phyloP scores from a whole-genome alignment of 2,797 vertebrate genomes.

The Sylvia borin region DNA sequence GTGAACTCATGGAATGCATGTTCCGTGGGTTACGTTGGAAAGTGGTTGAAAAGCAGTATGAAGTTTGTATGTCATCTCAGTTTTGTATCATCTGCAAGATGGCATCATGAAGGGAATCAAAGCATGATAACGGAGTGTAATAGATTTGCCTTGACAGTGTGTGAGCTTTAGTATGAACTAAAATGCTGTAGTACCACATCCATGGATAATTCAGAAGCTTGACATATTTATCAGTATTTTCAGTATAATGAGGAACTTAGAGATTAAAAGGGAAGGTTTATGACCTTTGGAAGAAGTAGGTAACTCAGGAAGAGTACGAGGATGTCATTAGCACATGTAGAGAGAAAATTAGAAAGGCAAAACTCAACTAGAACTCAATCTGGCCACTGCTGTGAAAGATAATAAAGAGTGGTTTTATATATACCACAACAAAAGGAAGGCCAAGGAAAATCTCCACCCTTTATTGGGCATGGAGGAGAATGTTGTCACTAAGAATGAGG shows the following conservation, averaged over 20 bases:
- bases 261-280: not conserved
- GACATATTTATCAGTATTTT: not conserved
- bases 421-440: not conserved
- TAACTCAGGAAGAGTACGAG: not conserved
- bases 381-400: not conserved
- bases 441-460: not conserved
- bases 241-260: not conserved
- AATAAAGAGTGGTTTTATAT: not conserved
- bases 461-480: not conserved
- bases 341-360: not conserved
- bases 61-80: not conserved
- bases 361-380: not conserved
- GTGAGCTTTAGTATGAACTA: not conserved
- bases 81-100: not conserved
- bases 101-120: not conserved
- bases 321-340: not conserved
- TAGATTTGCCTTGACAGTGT: not conserved
- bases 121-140: fast-evolving
- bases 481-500: not conserved
- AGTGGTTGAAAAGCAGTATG: not conserved
- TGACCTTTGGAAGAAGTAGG: not conserved
- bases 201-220: not conserved
- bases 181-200: not conserved
- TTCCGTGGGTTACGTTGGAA: not conserved
- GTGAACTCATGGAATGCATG: not conserved